Evolutionary conservation across 2,888 invertebrate genomes (phyloP), one percentile per base, ranked within the genome.

Genomic region (Rapana venosa): DNA sequence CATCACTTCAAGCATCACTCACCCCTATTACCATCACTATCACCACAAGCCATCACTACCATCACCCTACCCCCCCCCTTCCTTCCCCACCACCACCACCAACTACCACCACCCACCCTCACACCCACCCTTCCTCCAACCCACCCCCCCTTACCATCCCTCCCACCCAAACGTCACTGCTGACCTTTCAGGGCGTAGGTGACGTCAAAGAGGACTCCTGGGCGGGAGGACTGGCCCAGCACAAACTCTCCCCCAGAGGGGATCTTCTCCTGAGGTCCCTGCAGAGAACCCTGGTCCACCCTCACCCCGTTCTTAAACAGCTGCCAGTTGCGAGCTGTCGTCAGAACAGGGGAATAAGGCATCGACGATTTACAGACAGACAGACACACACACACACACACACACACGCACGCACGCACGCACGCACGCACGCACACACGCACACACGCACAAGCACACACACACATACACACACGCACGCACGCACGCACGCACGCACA

Each of bases 191-290:
- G 95, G 4, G 95, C 95, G 17, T 90, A 91, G 15, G 91, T 91
- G 58, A 92, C 91, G 89, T 95, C 93, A 90, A 95, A 95, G 0
- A 79, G 74, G 58, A 92, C 92, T 58, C 92, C 91, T 6, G 92
- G 90, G 26, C 93, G 88, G 0, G 93, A 94, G 30, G 94, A 92
- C 90, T 96, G 95, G 1, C 96, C 96, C 30, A 96, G 93, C 11
- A 96, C 95, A 87, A 96, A 94, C 90, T 95, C 95, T 0, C 96
- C 96, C 22, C 95, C 95, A 1, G 93, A 90, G 0, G 94, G 94
- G 30, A 96, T 93, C 30, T 30, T 84, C 22, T 85, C 30, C 77
- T 88, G 77, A 1, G 32, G 35, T 0, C 61, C 77, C 15, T 8
- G 90, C 11, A 92, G 89, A 0, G 94, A 94, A 32, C 94, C 95